phyloP scores from a whole-genome alignment of 2,888 invertebrate species.

The Brachypalpus laphriformis region DNA sequence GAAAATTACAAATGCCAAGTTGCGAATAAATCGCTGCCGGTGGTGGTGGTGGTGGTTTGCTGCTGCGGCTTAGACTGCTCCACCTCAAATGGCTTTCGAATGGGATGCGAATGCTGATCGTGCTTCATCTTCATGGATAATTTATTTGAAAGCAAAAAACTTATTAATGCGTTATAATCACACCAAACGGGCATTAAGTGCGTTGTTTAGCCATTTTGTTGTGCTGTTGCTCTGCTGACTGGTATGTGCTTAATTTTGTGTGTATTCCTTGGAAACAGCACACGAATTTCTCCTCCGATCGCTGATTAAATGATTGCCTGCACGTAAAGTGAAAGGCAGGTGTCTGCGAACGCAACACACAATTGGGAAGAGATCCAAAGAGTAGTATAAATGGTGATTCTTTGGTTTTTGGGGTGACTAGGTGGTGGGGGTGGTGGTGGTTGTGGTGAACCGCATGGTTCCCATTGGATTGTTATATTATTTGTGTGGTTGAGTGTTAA shows the following conservation, averaged over 20 bases:
- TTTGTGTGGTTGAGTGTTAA: neutral
- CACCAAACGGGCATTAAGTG: conserved; percentile 73
- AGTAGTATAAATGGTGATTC: neutral
- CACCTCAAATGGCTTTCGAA: conserved; percentile 73
- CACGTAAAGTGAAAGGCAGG: conserved; percentile 67
- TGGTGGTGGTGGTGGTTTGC: neutral
- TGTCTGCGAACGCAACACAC: neutral
- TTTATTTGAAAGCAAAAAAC: conserved; percentile 74
- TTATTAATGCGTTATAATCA: conserved; percentile 74
- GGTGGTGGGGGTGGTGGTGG: neutral
- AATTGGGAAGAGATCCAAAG: conserved; percentile 25
- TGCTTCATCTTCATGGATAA: conserved; percentile 73
- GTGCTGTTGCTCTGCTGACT: neutral
- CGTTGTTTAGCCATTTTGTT: conserved; percentile 58
- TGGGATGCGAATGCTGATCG: conserved; percentile 69
- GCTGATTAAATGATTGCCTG: conserved; percentile 63
- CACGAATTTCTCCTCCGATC: conserved; percentile 59
- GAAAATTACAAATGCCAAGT: conserved; percentile 74
- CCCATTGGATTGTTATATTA: neutral
- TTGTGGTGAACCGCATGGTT: conserved; percentile 8
- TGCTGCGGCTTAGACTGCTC: conserved; percentile 37
- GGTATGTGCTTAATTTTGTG: conserved; percentile 6
- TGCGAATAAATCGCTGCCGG: conserved; percentile 67
- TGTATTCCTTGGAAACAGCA: conserved; percentile 25
- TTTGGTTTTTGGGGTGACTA: neutral